Percentiles rank a stretch among this genome's conserved stretches.
phyloP scores from a whole-genome alignment of 2,888 invertebrate species.

The Drosophila demipolita region DNA sequence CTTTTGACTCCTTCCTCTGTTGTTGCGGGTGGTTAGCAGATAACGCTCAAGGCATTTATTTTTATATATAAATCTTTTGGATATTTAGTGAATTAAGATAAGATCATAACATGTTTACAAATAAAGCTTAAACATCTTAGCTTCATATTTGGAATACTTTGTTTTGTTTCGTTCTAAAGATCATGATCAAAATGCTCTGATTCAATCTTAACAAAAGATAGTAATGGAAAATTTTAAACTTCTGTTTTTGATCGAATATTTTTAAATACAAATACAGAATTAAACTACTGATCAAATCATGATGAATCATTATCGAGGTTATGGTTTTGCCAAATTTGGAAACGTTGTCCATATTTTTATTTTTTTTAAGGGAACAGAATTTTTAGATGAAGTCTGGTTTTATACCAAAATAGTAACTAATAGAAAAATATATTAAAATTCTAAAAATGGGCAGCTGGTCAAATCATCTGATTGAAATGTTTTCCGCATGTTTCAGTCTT shows the following conservation, averaged over 20 bases:
- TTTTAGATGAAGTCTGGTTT: neutral
- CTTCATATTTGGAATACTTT: neutral
- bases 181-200: neutral
- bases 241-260: neutral
- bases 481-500: neutral
- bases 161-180: neutral
- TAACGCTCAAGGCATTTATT: conserved; percentile 8
- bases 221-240: neutral
- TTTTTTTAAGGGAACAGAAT: neutral
- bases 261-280: neutral
- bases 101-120: neutral
- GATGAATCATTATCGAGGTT: neutral
- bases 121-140: neutral
- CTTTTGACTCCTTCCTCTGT: conserved; percentile 54
- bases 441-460: neutral
- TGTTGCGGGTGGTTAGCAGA: conserved; percentile 3
- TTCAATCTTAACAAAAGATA: neutral
- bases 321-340: neutral
- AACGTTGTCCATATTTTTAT: neutral
- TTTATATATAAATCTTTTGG: conserved; percentile 1
- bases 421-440: neutral
- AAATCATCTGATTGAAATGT: neutral
- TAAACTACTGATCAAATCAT: neutral
- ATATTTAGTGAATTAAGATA: neutral
- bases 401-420: neutral